These are phyloP conservation scores for Papilio polytes DNA, from an alignment of 1,140 invertebrate genomes.

Conservation along the genomic window DNA sequence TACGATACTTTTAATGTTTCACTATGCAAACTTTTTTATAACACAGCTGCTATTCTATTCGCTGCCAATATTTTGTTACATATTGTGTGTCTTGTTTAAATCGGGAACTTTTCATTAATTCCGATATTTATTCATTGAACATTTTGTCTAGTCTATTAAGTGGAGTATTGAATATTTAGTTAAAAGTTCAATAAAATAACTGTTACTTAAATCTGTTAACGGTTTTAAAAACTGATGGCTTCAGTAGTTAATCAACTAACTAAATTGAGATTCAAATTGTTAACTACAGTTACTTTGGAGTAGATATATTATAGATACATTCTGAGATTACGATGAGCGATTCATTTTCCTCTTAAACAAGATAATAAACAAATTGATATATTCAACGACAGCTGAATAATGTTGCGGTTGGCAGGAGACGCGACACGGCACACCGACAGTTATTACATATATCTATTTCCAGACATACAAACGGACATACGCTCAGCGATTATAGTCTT, in stretches of 20 bases:
- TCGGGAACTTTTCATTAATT: too few relatives aligned
- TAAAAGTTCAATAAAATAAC: too few relatives aligned
- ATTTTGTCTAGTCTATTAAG: too few relatives aligned
- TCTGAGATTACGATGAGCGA: background rate
- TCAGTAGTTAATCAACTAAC: too few relatives aligned
- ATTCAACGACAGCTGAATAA: conserved; percentile 8
- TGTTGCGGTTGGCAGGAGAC: conserved; percentile 7
- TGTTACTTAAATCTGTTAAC: too few relatives aligned
- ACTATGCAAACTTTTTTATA: too few relatives aligned
- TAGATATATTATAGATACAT: background rate
- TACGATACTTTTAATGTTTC: too few relatives aligned
- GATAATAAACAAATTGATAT: conserved; percentile 20
- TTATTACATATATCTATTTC: background rate
- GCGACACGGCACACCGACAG: background rate
- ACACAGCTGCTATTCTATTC: too few relatives aligned
- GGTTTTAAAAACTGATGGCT: background rate
- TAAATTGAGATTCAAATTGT: background rate
- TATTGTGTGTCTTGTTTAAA: too few relatives aligned
- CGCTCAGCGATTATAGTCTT: background rate
- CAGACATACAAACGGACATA: background rate
- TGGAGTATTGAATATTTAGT: too few relatives aligned
- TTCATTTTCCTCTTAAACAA: conserved; percentile 1
- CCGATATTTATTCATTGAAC: too few relatives aligned
- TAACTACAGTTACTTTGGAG: background rate
- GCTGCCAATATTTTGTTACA: too few relatives aligned